phyloP scores from a whole-genome alignment of 2,888 invertebrate genomes.

The Luffia ferchaultella region DNA sequence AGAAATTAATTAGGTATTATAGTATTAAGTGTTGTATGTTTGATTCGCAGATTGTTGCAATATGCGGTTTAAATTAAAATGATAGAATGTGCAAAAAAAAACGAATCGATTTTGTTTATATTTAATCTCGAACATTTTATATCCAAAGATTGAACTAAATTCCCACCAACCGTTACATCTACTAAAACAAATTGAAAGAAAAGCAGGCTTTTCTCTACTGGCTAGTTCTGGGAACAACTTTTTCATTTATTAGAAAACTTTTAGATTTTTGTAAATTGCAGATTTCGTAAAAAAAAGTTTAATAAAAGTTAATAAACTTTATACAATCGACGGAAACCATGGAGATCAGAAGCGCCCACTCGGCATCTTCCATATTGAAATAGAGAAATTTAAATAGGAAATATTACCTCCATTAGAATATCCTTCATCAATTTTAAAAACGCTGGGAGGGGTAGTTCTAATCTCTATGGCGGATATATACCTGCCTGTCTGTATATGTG shows the following conservation, averaged over 20 bases:
- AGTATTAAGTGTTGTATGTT: slow-evolving; percentile 64
- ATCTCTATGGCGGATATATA: too few species aligned
- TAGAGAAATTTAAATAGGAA: too few species aligned
- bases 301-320: too few species aligned
- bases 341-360: too few species aligned
- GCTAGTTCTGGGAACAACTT: background rate
- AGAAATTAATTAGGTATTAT: slow-evolving; percentile 61
- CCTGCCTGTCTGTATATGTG: too few species aligned
- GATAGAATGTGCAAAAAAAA: slow-evolving; percentile 22
- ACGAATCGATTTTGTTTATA: slow-evolving; percentile 5
- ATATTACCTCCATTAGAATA: too few species aligned
- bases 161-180: slow-evolving; percentile 44
- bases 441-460: too few species aligned
- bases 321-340: too few species aligned
- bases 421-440: too few species aligned
- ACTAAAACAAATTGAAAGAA: background rate
- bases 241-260: slow-evolving; percentile 1
- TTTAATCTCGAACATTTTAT: slow-evolving; percentile 30
- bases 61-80: slow-evolving; percentile 55
- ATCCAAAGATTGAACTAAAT: slow-evolving; percentile 51
- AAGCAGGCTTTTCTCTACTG: background rate
- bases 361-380: too few species aligned
- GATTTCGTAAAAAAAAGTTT: too few species aligned
- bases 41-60: slow-evolving; percentile 63
- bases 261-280: background rate